These are phyloP conservation scores for Montipora efflorescens DNA, from an alignment of 64 coral and sea anemone genomes.

Conservation along the genomic window DNA sequence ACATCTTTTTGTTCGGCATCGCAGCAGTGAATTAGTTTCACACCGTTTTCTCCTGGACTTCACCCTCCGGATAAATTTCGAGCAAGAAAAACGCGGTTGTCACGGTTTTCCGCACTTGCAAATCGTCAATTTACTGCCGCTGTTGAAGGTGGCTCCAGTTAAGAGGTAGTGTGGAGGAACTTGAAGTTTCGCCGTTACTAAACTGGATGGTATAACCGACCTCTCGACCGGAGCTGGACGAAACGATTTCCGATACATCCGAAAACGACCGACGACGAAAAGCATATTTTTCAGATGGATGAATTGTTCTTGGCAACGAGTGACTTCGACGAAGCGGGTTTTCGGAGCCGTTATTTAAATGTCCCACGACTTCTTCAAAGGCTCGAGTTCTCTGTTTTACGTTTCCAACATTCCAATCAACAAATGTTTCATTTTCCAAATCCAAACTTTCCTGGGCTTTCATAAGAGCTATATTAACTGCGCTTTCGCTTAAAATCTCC, in stretches of 20 bases:
- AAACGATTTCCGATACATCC: constrained; percentile 27
- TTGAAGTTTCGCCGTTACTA: constrained; percentile 6
- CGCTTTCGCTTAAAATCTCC: constrained; percentile 13
- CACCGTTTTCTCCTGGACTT: not conserved
- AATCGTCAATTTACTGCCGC: not conserved
- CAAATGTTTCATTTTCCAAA: constrained; percentile 7
- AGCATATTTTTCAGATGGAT: constrained; percentile 32
- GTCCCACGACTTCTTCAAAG: constrained; percentile 35
- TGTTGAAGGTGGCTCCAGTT: constrained; percentile 7
- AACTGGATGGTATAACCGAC: constrained; percentile 36
- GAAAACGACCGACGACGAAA: constrained; percentile 65
- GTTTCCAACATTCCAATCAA: constrained; percentile 45
- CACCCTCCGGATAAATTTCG: not conserved
- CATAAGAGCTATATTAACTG: not conserved
- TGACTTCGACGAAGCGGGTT: constrained; percentile 32
- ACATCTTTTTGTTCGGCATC: not conserved
- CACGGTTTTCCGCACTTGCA: not conserved
- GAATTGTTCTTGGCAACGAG: constrained; percentile 50
- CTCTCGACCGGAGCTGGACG: constrained; percentile 16
- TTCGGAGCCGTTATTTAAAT: not conserved
- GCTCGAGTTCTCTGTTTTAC: constrained; percentile 42
- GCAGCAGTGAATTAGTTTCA: not conserved
- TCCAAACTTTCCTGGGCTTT: constrained; percentile 39
- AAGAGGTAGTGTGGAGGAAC: constrained; percentile 17
- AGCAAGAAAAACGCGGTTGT: not conserved